These are phyloP conservation scores for Calliopum simillimum DNA, from an alignment of 2,888 invertebrate species.

Conservation along the genomic window DNA sequence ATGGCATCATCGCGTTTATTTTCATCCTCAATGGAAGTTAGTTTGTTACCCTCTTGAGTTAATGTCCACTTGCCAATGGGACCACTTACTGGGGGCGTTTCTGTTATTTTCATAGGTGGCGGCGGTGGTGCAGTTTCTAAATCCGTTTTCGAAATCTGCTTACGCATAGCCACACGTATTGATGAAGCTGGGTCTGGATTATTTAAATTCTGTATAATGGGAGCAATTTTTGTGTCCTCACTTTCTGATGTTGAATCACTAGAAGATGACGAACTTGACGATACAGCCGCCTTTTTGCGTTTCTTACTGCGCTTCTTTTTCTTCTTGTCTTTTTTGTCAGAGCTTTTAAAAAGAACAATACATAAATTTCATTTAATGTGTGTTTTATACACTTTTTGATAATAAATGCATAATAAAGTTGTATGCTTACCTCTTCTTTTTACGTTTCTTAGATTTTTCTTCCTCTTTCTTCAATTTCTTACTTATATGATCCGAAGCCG, in stretches of 20 bases:
- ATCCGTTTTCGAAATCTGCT: conserved; percentile 67
- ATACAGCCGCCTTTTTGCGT: conserved; percentile 60
- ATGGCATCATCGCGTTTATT: conserved; percentile 70
- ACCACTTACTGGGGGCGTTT: conserved; percentile 49
- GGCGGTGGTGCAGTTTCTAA: conserved; percentile 65
- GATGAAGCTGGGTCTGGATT: conserved; percentile 70
- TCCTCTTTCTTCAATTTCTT: conserved; percentile 67
- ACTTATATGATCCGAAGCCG: conserved; percentile 49
- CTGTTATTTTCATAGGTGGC: conserved; percentile 39
- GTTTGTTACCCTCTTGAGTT: conserved; percentile 66
- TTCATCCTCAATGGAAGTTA: conserved; percentile 51
- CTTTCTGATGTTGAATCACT: conserved; percentile 54
- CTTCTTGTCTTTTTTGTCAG: conserved; percentile 67
- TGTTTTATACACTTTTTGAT: too few relatives aligned
- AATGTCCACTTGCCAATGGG: conserved; percentile 65
- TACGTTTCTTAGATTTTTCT: conserved; percentile 69
- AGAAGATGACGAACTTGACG: conserved; percentile 40
- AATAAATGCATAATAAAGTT: neutral
- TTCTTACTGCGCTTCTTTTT: conserved; percentile 69
- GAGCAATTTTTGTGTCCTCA: conserved; percentile 50
- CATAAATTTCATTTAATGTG: neutral
- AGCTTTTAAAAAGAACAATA: conserved; percentile 40
- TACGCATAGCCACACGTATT: conserved; percentile 76
- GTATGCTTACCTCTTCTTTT: conserved; percentile 70
- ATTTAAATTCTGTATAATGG: conserved; percentile 44